Evolutionary conservation across 2,888 invertebrate species (phyloP).

Genomic region (Cosmia trapezina): DNA sequence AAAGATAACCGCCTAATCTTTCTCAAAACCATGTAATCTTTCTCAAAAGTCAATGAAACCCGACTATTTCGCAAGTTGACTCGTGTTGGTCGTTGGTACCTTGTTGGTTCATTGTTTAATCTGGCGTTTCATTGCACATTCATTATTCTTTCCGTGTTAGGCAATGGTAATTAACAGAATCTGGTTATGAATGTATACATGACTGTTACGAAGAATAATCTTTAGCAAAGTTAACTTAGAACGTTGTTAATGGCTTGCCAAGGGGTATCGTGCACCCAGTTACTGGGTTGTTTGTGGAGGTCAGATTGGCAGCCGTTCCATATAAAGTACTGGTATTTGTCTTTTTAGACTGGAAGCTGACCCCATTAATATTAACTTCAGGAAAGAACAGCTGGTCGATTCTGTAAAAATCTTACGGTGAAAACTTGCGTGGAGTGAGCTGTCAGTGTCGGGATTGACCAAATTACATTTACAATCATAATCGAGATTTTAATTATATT

Average conservation of each 20-base stretch:
- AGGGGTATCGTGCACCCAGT: too few species aligned
- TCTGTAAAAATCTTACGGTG: too few species aligned
- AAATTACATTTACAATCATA: too few species aligned
- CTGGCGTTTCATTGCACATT: slow-evolving; percentile 35
- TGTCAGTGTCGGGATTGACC: too few species aligned
- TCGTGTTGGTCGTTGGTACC: slow-evolving; percentile 9
- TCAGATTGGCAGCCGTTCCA: neutral
- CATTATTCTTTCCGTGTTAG: slow-evolving; percentile 40
- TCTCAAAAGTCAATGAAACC: slow-evolving; percentile 18
- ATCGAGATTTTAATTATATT: too few species aligned
- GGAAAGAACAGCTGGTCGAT: too few species aligned
- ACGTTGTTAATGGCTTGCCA: too few species aligned
- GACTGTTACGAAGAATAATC: slow-evolving; percentile 5
- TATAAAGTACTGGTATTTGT: neutral
- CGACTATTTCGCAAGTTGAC: slow-evolving; percentile 28
- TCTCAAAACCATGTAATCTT: slow-evolving; percentile 12
- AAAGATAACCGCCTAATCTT: slow-evolving; percentile 19
- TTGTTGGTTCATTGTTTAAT: slow-evolving; percentile 32
- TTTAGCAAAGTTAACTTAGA: neutral
- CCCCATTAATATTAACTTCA: too few species aligned
- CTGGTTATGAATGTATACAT: slow-evolving; percentile 23
- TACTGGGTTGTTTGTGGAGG: too few species aligned
- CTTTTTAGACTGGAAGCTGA: too few species aligned
- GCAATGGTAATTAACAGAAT: slow-evolving; percentile 32
- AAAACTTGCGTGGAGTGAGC: too few species aligned